Base-by-base conservation (phyloP, 2,888 invertebrate species). In the Epinotia brunnichana region DNA sequence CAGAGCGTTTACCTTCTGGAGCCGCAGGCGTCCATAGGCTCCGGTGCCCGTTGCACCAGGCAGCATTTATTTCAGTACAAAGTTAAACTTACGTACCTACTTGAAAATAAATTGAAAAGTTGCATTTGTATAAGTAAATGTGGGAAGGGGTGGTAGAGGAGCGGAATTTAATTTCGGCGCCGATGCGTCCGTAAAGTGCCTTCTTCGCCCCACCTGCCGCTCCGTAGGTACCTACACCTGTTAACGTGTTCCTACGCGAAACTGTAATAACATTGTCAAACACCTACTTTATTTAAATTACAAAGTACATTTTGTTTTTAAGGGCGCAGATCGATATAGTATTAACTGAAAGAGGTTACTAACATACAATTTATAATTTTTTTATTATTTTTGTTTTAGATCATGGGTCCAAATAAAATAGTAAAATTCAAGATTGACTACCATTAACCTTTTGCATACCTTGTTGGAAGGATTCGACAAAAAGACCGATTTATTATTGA, bases 121-220 rank as follows among this genome's bases (percentile, higher is more conserved):
- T 79, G 82, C 83, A 86, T 78, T 80, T 80, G 48, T 68, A 41
- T 54, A 81, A n/a, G n/a, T n/a, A n/a, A 82, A 86, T 81, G 83
- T 78, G 39, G 29, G 15, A 15, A 24, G 24, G 51, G n/a, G 9
- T 4, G 19, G 2, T 19, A 53, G 82, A 83, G 83, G 83, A 81
- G 81, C 81, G 85, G 87, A 87, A 86, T 87, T 87, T 87, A 84
- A 86, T 87, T 87, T 84, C 79, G 77, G 81, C 80, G 61, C 62
- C 64, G 54, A 69, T 69, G 72, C 72, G 61, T 68, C 61, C 48
- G 72, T 72, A 67, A 72, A 74, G 68, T 68, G 72, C 69, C 67
- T 68, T 70, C 67, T 74, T 64, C 72, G 17, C 64, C 63, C 74
- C 67, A 60, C 56, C 73, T 61, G 61, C 56, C 61, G 9, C 35